Evolutionary conservation across 2,113 vertebrate genomes (phyloP), one percentile per base, ranked within the genome.

Genomic region (Falcunculus frontatus): DNA sequence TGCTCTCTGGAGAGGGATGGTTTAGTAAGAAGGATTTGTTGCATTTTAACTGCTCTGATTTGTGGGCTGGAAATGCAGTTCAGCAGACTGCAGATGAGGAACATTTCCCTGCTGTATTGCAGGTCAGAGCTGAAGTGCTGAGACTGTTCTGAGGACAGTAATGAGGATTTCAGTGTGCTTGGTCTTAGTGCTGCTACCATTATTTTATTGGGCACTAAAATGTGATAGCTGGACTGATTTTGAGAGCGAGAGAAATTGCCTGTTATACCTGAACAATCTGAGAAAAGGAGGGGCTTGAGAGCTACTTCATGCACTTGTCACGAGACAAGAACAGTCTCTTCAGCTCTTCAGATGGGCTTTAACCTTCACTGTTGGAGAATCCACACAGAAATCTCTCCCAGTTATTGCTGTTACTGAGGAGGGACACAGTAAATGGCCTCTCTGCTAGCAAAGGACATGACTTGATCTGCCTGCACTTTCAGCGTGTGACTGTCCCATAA

Each of bases 1-100:
- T 26, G 56, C 42, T 63, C 33, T 52, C 60, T 70, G 44, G 88
- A 83, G 69, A 64, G 59, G 68, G 14, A 37, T n/a, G 26, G 32
- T 17, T 88, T 56, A 65, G n/a, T 49, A 55, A 87, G 79, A 69
- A 86, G 63, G n/a, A 52, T 79, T 73, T 90, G 63, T 79, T 91
- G 62, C 32, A n/a, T 76, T 93, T 82, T 64, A 85, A 72, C 62
- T 80, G 9, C 47, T 69, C 52, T 91, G 8, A 29, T 76, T 65
- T 88, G 70, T 87, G 52, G 64, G 39, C 39, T 89, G 49, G 78
- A 69, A 84, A 72, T 79, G 90, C 67, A 83, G 22, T 39, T 87
- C 27, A 59, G 72, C 44, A 33, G 32, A 72, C 44, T 85, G 57
- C 27, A 39, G 70, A 39, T 69, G 72, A 68, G 67, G 46, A 73